Conservation (phyloP, 2,888 invertebrate genomes). For the Hirtodrosophila confusa region DNA sequence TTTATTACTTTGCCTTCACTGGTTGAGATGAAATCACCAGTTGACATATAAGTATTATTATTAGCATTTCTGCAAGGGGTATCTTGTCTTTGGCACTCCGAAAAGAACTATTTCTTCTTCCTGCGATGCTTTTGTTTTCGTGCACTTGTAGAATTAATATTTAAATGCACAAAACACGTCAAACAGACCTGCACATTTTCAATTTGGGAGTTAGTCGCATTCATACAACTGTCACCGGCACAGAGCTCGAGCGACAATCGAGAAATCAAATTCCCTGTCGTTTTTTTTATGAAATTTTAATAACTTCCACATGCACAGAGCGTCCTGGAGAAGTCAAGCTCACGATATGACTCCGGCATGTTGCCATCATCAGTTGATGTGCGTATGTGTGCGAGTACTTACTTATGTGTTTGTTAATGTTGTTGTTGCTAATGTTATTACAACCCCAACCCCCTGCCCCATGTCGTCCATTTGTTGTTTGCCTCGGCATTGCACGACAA, state of each 20-base stretch:
- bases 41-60: too few species aligned
- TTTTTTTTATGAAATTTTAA: conserved; percentile 74
- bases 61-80: neutral
- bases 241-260: conserved; percentile 54
- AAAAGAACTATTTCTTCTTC: neutral
- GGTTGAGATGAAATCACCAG: too few species aligned
- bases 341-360: conserved; percentile 44
- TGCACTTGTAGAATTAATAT: conserved; percentile 51
- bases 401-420: conserved; percentile 22
- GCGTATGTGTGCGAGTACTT: conserved; percentile 4
- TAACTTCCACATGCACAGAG: conserved; percentile 62
- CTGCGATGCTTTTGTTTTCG: conserved; percentile 7
- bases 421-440: conserved; percentile 38
- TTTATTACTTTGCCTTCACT: too few species aligned
- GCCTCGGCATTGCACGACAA: conserved; percentile 53
- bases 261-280: conserved; percentile 64
- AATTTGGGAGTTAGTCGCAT: conserved; percentile 26
- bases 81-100: neutral
- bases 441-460: conserved; percentile 5
- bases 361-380: conserved; percentile 44
- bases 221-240: conserved; percentile 53
- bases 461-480: conserved; percentile 36
- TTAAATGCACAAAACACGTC: conserved; percentile 45
- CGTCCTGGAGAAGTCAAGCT: conserved; percentile 7
- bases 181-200: conserved; percentile 38